Conservation (phyloP, 1,140 invertebrate species). For the Achatina immaculata region DNA sequence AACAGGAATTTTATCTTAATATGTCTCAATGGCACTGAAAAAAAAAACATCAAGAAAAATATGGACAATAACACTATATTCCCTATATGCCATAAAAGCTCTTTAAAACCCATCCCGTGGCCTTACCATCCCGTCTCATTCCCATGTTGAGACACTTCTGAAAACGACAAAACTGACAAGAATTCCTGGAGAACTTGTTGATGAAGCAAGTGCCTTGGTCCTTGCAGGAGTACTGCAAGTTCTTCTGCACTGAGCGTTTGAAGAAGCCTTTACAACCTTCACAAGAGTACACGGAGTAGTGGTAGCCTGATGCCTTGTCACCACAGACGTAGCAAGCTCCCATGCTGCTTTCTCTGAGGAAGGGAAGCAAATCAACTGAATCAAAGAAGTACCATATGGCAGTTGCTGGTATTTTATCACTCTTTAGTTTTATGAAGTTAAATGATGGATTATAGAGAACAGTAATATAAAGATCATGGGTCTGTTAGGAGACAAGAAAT, state of each 20-base stretch:
- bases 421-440: background rate
- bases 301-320: conserved; percentile 89
- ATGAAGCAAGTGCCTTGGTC: conserved; percentile 96
- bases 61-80: no score
- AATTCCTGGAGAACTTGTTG: conserved; percentile 81
- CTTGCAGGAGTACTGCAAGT: conserved; percentile 95
- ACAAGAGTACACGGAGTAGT: conserved; percentile 95
- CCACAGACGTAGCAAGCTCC: conserved; percentile 84
- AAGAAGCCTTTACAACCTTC: conserved; percentile 97
- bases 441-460: background rate
- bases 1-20: no score
- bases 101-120: no score
- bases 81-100: no score
- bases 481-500: background rate
- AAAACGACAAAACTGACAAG: conserved; percentile 98
- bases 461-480: background rate
- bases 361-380: background rate
- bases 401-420: background rate
- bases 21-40: no score
- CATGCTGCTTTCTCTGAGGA: background rate
- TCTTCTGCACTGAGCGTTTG: conserved; percentile 95
- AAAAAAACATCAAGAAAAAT: no score
- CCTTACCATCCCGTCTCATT: conserved; percentile 96
- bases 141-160: conserved; percentile 99
- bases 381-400: background rate